phyloP scores from a whole-genome alignment of 92 coral and sea anemone species.

The Parazoanthus swiftii region DNA sequence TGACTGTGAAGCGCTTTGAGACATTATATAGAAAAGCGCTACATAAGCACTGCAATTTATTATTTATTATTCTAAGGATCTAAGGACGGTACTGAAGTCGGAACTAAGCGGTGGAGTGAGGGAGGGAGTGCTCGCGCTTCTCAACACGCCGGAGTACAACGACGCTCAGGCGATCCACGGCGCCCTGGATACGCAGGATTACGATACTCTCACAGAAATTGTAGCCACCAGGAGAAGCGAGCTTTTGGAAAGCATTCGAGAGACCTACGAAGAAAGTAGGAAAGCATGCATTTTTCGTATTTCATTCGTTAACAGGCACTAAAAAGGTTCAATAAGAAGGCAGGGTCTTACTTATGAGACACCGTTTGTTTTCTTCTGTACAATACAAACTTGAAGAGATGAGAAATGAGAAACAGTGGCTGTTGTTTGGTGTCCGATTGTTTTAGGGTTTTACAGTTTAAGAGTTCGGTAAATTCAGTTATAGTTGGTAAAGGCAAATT shows the following conservation, averaged over 20 bases:
- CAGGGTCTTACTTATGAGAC: not conserved
- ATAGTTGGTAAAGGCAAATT: too few species aligned
- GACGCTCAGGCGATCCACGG: constrained; percentile 63
- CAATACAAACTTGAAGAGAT: too few species aligned
- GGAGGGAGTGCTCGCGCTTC: constrained; percentile 61
- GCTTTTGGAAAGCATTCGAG: constrained; percentile 54
- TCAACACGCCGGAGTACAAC: constrained; percentile 61
- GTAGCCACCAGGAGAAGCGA: constrained; percentile 67
- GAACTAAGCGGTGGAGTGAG: constrained; percentile 62
- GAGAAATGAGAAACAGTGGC: not conserved
- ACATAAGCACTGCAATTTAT: too few species aligned
- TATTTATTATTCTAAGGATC: constrained; percentile 50
- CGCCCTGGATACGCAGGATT: constrained; percentile 62
- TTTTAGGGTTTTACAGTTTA: too few species aligned
- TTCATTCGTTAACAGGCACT: not conserved
- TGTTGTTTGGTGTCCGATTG: too few species aligned
- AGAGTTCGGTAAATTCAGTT: too few species aligned
- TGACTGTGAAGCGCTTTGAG: too few species aligned
- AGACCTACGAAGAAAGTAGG: constrained; percentile 63
- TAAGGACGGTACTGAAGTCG: constrained; percentile 54
- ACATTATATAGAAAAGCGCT: too few species aligned
- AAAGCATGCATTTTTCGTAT: not conserved
- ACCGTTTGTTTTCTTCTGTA: too few species aligned
- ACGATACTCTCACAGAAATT: constrained; percentile 59
- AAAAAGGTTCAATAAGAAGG: not conserved